Evolutionary conservation across 2,797 vertebrate genomes (phyloP).

Genomic region (Morelia viridis): DNA sequence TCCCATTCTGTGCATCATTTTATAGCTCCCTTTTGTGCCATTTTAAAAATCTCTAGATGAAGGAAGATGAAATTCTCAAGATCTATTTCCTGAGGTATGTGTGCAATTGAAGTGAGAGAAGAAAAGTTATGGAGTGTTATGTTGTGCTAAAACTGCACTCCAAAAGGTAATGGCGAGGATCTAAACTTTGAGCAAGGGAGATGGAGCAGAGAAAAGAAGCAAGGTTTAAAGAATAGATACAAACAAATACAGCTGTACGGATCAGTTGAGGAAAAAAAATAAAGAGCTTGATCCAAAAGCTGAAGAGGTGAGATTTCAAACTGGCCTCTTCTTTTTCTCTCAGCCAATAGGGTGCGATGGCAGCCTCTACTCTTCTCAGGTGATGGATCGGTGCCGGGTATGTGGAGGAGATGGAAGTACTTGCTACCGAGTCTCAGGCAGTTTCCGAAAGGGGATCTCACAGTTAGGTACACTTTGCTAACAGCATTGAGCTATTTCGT

Average conservation of each 20-base stretch:
- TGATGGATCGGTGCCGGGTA: slow-evolving; percentile 84
- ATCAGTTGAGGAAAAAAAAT: background rate
- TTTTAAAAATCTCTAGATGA: background rate
- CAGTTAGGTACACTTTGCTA: slow-evolving; percentile 83
- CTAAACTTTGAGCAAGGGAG: background rate
- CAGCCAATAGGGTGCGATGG: slow-evolving; percentile 89
- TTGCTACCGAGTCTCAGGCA: slow-evolving; percentile 86
- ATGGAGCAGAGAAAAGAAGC: background rate
- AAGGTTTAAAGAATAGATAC: background rate
- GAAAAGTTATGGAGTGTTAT: background rate
- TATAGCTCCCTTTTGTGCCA: background rate
- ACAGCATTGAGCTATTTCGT: slow-evolving; percentile 49
- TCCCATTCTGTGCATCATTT: background rate
- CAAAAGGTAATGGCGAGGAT: background rate
- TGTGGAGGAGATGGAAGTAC: slow-evolving; percentile 86
- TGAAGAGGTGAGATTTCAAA: background rate
- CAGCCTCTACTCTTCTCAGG: slow-evolving; percentile 82
- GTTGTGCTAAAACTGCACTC: background rate
- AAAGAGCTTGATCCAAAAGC: background rate
- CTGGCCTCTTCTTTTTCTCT: slow-evolving; percentile 40
- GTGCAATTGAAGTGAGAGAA: background rate
- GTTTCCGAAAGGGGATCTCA: slow-evolving; percentile 87
- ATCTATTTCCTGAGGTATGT: background rate
- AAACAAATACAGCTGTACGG: background rate
- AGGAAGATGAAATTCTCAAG: background rate